Evolutionary conservation across 2,797 vertebrate species (phyloP).

Genomic region (Alauda arvensis): DNA sequence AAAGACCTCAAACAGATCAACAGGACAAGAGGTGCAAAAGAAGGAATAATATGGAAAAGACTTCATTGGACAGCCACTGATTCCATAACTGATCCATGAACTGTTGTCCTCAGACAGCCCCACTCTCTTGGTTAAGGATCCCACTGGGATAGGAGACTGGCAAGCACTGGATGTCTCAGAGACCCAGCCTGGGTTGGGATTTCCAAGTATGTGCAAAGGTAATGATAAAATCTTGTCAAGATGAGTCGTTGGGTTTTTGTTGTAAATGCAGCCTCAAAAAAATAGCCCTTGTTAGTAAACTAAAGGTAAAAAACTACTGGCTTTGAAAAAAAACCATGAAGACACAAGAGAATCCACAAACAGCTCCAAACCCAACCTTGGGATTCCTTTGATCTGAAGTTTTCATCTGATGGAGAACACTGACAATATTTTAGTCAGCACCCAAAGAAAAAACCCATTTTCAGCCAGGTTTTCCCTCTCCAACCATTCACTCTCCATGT

Average conservation of each 20-base stretch:
- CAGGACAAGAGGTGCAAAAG: constrained; percentile 69
- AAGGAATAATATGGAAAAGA: constrained; percentile 42
- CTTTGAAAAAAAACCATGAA: neutral
- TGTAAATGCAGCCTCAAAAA: constrained; percentile 36
- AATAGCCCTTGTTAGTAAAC: constrained; percentile 48
- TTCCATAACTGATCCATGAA: constrained; percentile 23
- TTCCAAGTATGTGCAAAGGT: constrained; percentile 43
- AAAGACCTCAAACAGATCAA: constrained; percentile 88
- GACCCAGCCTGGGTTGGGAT: constrained; percentile 30
- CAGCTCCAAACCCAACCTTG: neutral
- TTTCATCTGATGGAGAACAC: neutral
- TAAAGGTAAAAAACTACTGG: neutral
- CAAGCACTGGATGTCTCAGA: constrained; percentile 9
- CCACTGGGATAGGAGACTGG: constrained; percentile 49
- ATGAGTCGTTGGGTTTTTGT: neutral
- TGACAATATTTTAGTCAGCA: neutral
- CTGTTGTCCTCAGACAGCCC: constrained; percentile 13
- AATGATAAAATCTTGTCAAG: constrained; percentile 20
- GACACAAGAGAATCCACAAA: neutral
- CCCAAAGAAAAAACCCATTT: neutral
- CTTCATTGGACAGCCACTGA: constrained; percentile 31
- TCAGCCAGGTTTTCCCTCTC: neutral
- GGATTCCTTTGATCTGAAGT: neutral
- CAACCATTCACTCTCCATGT: neutral
- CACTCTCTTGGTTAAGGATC: constrained; percentile 28